A percentile compares a stretch with the other conserved stretches of the same genome.
Evolutionary conservation across 2,113 vertebrate genomes (phyloP).

Genomic region (Equus quagga): DNA sequence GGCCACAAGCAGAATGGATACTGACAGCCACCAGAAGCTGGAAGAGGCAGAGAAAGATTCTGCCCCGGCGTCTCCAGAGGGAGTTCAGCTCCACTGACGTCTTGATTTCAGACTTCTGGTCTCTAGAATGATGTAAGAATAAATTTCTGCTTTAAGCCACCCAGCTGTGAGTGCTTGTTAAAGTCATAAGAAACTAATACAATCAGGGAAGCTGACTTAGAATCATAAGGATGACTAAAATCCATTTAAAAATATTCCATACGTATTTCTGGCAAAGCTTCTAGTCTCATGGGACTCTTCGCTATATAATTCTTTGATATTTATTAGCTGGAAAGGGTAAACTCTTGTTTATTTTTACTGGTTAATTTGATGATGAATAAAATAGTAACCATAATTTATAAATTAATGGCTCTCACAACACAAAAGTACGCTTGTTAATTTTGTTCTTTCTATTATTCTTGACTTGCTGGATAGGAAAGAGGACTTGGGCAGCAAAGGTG

Average conservation of each 20-base stretch:
- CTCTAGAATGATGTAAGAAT: neutral
- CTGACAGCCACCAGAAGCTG: neutral
- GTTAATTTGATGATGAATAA: neutral
- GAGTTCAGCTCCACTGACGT: neutral
- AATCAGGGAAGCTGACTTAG: neutral
- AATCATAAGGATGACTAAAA: neutral
- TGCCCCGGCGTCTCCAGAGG: fast-evolving
- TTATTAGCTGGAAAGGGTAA: neutral
- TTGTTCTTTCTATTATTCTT: neutral
- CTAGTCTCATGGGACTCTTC: neutral
- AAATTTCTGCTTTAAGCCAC: neutral
- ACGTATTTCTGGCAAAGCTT: neutral
- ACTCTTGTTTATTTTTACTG: neutral
- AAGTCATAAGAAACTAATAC: neutral
- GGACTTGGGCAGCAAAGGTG: neutral
- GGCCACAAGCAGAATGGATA: neutral
- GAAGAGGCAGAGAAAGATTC: neutral
- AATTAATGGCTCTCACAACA: neutral
- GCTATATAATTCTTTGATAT: neutral
- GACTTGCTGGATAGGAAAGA: neutral
- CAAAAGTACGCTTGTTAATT: neutral
- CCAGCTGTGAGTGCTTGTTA: neutral
- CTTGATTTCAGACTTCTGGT: neutral
- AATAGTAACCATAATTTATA: neutral
- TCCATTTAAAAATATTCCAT: neutral